Conservation (phyloP, 1,140 invertebrate species). For the Dysdera silvatica region DNA sequence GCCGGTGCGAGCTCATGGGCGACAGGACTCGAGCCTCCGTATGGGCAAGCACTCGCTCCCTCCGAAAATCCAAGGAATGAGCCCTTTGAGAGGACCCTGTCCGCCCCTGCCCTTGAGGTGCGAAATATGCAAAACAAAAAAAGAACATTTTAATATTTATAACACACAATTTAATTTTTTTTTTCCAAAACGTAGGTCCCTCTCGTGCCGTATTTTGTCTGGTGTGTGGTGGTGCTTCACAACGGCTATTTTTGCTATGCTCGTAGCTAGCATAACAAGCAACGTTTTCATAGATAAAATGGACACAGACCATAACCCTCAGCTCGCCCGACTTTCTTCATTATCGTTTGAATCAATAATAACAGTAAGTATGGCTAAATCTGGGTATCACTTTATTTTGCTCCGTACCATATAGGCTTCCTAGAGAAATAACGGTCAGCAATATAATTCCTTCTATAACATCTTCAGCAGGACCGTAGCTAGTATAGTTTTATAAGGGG, state of each 20-base stretch:
- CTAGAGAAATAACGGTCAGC: no score
- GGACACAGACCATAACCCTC: background rate
- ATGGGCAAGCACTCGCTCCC: background rate
- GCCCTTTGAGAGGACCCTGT: background rate
- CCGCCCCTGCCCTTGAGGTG: no score
- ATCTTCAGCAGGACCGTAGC: no score
- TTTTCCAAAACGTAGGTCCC: slow-evolving; percentile 9
- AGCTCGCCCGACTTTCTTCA: background rate
- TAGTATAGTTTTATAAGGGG: no score
- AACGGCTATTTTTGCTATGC: background rate
- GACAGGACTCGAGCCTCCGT: background rate
- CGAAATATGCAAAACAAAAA: background rate
- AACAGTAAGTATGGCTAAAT: slow-evolving; percentile 10
- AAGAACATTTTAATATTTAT: background rate
- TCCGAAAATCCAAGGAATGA: background rate
- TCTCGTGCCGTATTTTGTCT: slow-evolving; percentile 13
- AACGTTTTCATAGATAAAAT: background rate
- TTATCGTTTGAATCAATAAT: slow-evolving; percentile 15
- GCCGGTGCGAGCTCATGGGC: no score
- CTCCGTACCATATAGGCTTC: no score
- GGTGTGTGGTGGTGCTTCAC: slow-evolving; percentile 12
- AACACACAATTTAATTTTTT: no score
- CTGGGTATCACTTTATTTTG: no score
- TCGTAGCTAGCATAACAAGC: slow-evolving; percentile 10
- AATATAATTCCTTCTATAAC: no score